Evolutionary conservation across 2,797 vertebrate genomes (phyloP).

Genomic region (Austrolebias charrua): DNA sequence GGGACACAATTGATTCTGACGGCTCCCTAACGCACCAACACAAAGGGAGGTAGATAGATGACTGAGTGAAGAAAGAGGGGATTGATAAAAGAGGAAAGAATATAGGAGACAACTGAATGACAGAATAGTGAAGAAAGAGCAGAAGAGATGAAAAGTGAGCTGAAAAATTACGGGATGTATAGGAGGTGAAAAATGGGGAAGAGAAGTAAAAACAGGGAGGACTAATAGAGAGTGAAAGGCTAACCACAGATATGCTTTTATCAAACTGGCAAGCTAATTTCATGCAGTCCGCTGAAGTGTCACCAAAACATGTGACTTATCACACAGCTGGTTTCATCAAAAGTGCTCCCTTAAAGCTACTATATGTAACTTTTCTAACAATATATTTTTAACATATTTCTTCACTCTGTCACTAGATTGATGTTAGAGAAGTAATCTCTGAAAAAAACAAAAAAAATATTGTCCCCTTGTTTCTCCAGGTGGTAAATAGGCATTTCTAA

Average conservation of each 20-base stretch:
- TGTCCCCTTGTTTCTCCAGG: too few species aligned
- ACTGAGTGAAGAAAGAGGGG: constrained; percentile 39
- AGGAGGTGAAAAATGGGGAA: constrained; percentile 19
- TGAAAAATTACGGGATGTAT: constrained; percentile 26
- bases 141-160: constrained; percentile 16
- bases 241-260: constrained; percentile 40
- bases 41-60: constrained; percentile 51
- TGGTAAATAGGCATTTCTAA: too few species aligned
- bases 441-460: too few species aligned
- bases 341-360: constrained; percentile 20
- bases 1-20: constrained; percentile 53
- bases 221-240: constrained; percentile 27
- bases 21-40: constrained; percentile 50
- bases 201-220: constrained; percentile 20
- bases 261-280: constrained; percentile 47
- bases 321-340: constrained; percentile 39
- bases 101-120: constrained; percentile 5
- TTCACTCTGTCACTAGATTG: too few species aligned
- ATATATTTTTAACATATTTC: too few species aligned
- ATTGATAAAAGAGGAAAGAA: constrained; percentile 37
- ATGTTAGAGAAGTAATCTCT: too few species aligned
- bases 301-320: constrained; percentile 31
- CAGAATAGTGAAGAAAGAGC: constrained; percentile 18
- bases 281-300: constrained; percentile 36
- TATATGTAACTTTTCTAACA: too few species aligned